Conservation (phyloP, 2,113 vertebrate species). For the Gymnocephalus cernua region DNA sequence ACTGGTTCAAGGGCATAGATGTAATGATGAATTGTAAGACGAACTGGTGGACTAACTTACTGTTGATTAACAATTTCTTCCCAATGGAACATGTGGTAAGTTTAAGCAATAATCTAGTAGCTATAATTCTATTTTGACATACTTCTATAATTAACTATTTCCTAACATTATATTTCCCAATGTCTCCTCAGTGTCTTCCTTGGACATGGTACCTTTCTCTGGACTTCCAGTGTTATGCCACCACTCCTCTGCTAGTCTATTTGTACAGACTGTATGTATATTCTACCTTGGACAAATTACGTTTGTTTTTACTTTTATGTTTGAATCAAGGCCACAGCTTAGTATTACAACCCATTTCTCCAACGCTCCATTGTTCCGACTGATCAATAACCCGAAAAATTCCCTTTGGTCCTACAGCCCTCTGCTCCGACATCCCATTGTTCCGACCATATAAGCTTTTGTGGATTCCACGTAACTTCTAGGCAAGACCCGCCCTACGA, state of each 20-base stretch:
- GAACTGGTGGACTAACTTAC: constrained; percentile 89
- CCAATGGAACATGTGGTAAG: constrained; percentile 81
- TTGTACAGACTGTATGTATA: constrained; percentile 81
- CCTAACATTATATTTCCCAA: neutral
- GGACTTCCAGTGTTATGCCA: constrained; percentile 90
- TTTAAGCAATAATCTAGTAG: constrained; percentile 11
- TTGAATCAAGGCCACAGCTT: neutral
- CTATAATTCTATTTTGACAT: neutral
- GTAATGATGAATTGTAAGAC: constrained; percentile 81
- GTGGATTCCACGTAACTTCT: no score
- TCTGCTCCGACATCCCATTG: no score
- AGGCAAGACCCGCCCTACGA: no score
- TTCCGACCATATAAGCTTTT: no score
- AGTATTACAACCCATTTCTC: neutral
- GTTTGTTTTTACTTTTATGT: no score
- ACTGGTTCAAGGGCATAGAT: constrained; percentile 86
- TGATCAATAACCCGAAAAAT: no score
- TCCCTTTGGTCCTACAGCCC: no score
- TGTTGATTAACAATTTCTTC: constrained; percentile 88
- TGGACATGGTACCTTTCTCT: constrained; percentile 91
- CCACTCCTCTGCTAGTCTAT: constrained; percentile 84
- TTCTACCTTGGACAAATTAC: neutral
- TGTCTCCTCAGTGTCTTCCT: constrained; percentile 85
- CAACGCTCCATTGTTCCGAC: no score
- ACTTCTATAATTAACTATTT: neutral